Percentiles rank a stretch among this genome's conserved stretches.
phyloP scores from a whole-genome alignment of 1,140 invertebrate genomes.

The Pollicipes pollicipes region DNA sequence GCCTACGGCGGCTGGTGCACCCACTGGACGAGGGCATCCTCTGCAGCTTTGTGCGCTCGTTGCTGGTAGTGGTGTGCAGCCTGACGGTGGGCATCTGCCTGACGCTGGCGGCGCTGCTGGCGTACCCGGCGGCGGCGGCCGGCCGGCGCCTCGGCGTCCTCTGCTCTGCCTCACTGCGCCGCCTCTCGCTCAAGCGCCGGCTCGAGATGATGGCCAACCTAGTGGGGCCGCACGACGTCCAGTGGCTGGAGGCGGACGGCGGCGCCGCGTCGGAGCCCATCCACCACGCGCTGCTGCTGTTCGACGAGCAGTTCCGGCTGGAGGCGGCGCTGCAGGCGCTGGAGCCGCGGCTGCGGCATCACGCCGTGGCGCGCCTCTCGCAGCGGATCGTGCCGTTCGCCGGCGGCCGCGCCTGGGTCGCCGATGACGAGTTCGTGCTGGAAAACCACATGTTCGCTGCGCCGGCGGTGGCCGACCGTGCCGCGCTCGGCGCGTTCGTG shows the following conservation, averaged over 20 bases:
- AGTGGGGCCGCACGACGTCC: constrained; percentile 25
- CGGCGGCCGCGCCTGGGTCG: constrained; percentile 34
- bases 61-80: constrained; percentile 27
- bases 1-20: constrained; percentile 19
- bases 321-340: constrained; percentile 29
- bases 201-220: constrained; percentile 22
- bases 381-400: constrained; percentile 23
- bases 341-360: constrained; percentile 29
- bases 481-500: constrained; percentile 30
- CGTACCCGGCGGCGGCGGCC: constrained; percentile 27
- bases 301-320: constrained; percentile 31
- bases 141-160: constrained; percentile 23
- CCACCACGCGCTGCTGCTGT: constrained; percentile 31
- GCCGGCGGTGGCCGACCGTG: constrained; percentile 23
- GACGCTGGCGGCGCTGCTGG: constrained; percentile 24
- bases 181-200: constrained; percentile 18
- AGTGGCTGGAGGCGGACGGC: constrained; percentile 29
- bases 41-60: constrained; percentile 24
- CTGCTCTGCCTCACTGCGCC: constrained; percentile 19
- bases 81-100: constrained; percentile 27
- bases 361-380: constrained; percentile 17
- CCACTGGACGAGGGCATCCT: constrained; percentile 30
- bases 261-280: constrained; percentile 24
- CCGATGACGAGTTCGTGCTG: constrained; percentile 32
- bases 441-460: constrained; percentile 35